These are phyloP conservation scores for Galerucella nymphaeae DNA, from an alignment of 2,888 invertebrate species.

Conservation along the genomic window DNA sequence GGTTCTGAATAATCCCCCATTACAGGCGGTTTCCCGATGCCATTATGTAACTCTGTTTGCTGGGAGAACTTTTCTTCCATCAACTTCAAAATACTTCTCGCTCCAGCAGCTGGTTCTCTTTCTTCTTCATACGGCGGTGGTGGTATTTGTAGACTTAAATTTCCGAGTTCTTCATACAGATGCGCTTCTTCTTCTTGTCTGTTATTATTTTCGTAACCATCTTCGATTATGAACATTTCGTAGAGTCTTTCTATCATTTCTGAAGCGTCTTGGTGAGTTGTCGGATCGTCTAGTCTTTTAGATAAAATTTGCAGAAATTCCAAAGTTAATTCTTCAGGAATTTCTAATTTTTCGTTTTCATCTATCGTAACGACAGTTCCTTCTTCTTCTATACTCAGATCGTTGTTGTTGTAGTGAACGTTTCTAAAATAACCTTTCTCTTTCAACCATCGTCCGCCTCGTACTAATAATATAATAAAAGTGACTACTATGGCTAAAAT, in stretches of 20 bases:
- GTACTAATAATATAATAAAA: constrained; percentile 68
- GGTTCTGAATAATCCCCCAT: constrained; percentile 70
- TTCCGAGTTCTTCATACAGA: constrained; percentile 68
- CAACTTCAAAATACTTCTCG: constrained; percentile 71
- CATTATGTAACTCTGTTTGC: constrained; percentile 48
- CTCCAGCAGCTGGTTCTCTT: constrained; percentile 59
- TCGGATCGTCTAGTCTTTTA: constrained; percentile 77
- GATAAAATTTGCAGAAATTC: constrained; percentile 77
- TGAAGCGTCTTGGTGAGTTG: constrained; percentile 78
- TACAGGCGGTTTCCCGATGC: constrained; percentile 58
- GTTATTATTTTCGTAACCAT: constrained; percentile 70
- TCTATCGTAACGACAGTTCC: constrained; percentile 59
- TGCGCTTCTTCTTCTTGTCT: constrained; percentile 64
- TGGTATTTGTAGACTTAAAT: constrained; percentile 68
- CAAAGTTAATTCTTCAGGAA: constrained; percentile 80
- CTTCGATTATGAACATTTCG: constrained; percentile 78
- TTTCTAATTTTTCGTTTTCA: constrained; percentile 66
- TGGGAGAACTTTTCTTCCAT: constrained; percentile 70
- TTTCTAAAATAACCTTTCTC: constrained; percentile 69
- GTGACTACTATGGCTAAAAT: constrained; percentile 68
- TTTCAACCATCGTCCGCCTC: constrained; percentile 70
- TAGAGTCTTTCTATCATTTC: constrained; percentile 83
- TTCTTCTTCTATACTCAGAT: constrained; percentile 68
- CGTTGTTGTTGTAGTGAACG: constrained; percentile 68
- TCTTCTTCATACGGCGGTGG: constrained; percentile 69